Evolutionary conservation across 1,140 invertebrate genomes (phyloP).

Genomic region (Melanaphis sacchari): DNA sequence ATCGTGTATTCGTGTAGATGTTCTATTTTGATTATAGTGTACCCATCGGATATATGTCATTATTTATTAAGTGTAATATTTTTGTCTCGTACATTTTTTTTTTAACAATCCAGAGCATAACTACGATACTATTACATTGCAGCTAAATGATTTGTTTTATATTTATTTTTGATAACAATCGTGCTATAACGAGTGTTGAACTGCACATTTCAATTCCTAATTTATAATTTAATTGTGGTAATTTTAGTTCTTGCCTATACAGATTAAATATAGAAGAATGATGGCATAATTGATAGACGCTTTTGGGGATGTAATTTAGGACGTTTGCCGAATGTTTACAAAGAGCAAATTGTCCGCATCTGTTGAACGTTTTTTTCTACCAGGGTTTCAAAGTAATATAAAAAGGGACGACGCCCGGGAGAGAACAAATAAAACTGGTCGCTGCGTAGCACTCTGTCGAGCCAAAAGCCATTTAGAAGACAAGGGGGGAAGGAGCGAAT

Average conservation of each 20-base stretch:
- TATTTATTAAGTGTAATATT: not conserved
- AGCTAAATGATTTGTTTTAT: not conserved
- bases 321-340: conserved; percentile 55
- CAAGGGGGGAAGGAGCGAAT: conserved; percentile 34
- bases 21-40: too few species aligned
- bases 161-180: conserved; percentile 11
- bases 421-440: conserved; percentile 56
- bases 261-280: conserved; percentile 41
- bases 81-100: not conserved
- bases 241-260: conserved; percentile 11
- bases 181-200: not conserved
- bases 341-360: conserved; percentile 57
- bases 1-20: too few species aligned
- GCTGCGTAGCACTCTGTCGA: not conserved
- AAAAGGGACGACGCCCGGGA: conserved; percentile 52
- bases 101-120: not conserved
- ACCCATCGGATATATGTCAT: not conserved
- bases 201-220: not conserved
- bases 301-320: conserved; percentile 53
- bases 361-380: conserved; percentile 49
- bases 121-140: not conserved
- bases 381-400: conserved; percentile 40
- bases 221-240: conserved; percentile 30
- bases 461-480: conserved; percentile 55
- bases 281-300: conserved; percentile 56